Conservation (phyloP, 1,140 invertebrate genomes). For the Bombus soroeensis region DNA sequence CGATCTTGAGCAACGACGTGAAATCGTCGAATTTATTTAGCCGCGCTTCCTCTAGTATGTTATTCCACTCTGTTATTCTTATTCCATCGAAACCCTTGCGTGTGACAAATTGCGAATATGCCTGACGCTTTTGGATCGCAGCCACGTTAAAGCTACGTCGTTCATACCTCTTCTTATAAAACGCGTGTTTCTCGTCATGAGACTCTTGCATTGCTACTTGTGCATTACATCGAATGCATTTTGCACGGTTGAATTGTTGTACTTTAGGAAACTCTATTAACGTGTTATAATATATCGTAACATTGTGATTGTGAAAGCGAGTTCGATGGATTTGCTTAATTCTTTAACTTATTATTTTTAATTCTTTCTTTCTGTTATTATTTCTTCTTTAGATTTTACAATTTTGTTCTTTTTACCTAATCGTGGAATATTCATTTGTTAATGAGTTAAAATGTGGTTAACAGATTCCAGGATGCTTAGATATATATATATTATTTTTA, state of each 20-base stretch:
- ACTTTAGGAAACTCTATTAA: neutral
- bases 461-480: too few relatives aligned
- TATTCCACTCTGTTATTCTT: constrained; percentile 11
- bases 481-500: too few relatives aligned
- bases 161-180: neutral
- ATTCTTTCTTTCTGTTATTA: neutral
- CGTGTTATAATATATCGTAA: neutral
- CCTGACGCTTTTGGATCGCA: neutral
- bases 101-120: constrained; percentile 20
- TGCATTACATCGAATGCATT: neutral
- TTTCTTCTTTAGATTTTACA: too few relatives aligned
- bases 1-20: constrained; percentile 1
- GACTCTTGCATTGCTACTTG: neutral
- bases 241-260: neutral
- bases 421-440: too few relatives aligned
- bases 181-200: neutral
- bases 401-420: too few relatives aligned
- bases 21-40: neutral
- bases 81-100: neutral
- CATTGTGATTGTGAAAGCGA: neutral
- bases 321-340: neutral
- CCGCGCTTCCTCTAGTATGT: neutral
- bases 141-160: neutral
- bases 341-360: neutral
- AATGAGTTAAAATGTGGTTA: too few relatives aligned